Evolutionary conservation across 2,888 invertebrate species (phyloP), one percentile per base, ranked within the genome.

Genomic region (Phengaris arion): DNA sequence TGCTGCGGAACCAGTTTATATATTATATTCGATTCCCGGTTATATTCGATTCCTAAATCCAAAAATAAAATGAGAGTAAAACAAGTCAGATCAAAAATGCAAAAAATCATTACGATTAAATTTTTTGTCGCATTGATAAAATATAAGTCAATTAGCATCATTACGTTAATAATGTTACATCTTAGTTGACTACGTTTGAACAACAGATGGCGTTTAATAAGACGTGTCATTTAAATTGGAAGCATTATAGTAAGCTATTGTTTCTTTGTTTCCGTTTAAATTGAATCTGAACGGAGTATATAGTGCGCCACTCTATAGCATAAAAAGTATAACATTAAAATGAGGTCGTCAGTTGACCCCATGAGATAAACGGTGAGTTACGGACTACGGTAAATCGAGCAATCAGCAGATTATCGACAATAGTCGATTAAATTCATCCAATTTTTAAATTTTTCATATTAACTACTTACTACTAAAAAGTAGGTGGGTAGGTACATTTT

Each of bases 321-420:
- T 35, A 64, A 64, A 64, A 59, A 59, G n/a, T n/a, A 64, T 22
- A 22, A 22, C 22, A 22, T 22, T 22, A 22, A 22, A 22, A 64
- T 64, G 64, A 64, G 64, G 64, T 13, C 64, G 64, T 12, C 35
- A 64, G 64, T 13, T 64, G 64, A 64, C 64, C 64, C 35, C 64
- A 45, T 13, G 64, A 64, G 64, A 64, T 64, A 64, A 64, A 64
- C 64, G 64, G 64, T 64, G 12, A 64, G 64, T 35, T 64, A 64
- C 48, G 48, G 6, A 48, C 48, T 48, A 48, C 64, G 35, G 64
- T 45, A 35, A 64, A 64, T 64, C 64, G 64, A 45, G 35, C 2
- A 4, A 3, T 35, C 35, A 35, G 35, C 64, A 64, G 64, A 64
- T 64, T 35, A 64, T 64, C 35, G 64, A 6, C 35, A 35, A 35